Conservation (phyloP, 2,797 vertebrate genomes). For the Sylvia borin region DNA sequence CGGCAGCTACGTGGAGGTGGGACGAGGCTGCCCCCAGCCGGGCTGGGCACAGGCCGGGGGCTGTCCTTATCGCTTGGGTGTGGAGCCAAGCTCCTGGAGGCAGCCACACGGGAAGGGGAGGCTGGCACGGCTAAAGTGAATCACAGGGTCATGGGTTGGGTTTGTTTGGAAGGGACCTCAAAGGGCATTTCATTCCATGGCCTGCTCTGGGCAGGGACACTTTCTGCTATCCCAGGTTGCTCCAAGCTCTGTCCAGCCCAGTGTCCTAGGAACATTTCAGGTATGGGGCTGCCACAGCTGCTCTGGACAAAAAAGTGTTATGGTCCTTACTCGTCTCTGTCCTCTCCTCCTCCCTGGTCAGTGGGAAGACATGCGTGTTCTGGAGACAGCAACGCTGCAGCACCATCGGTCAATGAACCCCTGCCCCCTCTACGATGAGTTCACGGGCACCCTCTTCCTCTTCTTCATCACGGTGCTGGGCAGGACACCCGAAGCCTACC, state of each 20-base stretch:
- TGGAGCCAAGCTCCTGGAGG: not conserved
- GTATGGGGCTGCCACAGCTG: not conserved
- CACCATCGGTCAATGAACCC: conserved; percentile 96
- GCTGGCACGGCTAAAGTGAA: not conserved
- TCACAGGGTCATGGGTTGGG: not conserved
- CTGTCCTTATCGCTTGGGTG: fast-evolving
- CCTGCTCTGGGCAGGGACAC: no score
- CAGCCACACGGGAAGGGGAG: fast-evolving
- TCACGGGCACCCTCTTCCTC: conserved; percentile 89
- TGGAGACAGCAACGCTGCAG: conserved; percentile 82
- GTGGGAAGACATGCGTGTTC: conserved; percentile 88
- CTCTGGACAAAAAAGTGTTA: not conserved
- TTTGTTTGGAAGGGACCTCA: not conserved
- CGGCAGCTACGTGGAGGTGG: conserved; percentile 87
- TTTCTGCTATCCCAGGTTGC: not conserved
- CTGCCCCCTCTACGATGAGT: conserved; percentile 89
- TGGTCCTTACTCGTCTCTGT: not conserved
- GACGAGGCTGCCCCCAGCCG: fast-evolving
- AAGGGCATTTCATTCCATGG: not conserved
- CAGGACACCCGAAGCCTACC: conserved; percentile 86
- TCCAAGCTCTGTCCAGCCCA: not conserved
- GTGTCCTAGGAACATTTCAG: not conserved
- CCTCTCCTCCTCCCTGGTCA: conserved; percentile 35
- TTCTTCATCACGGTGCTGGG: conserved; percentile 95
- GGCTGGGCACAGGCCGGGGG: fast-evolving